Evolutionary conservation across 2,797 vertebrate genomes (phyloP).

Genomic region (Tangara arthus): DNA sequence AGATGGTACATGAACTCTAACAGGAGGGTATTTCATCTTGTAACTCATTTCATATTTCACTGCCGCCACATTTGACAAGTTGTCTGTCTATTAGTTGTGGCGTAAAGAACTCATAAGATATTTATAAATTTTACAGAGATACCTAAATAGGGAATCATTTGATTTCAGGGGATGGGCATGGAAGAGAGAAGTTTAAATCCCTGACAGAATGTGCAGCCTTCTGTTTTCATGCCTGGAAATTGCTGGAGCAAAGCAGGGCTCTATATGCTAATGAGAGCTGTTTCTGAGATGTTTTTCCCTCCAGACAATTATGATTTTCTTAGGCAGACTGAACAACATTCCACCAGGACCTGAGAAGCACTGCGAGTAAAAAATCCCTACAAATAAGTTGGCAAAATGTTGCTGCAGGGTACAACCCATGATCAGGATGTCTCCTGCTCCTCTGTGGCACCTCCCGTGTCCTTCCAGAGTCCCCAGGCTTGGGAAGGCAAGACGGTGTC

Average conservation of each 20-base stretch:
- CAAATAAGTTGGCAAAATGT: background rate
- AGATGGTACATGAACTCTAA: background rate
- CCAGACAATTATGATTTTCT: background rate
- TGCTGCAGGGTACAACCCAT: background rate
- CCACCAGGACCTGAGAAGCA: background rate
- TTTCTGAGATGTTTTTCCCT: background rate
- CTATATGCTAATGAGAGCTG: background rate
- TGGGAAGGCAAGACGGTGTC: background rate
- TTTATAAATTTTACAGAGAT: background rate
- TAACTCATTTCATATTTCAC: background rate
- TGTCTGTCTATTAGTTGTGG: background rate
- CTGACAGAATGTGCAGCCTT: background rate
- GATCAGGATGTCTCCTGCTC: background rate
- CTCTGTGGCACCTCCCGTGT: background rate
- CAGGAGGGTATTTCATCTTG: background rate
- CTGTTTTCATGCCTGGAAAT: background rate
- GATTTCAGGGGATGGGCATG: background rate
- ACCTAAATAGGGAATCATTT: background rate
- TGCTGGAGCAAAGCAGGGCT: background rate
- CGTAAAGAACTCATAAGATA: background rate
- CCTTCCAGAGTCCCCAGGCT: background rate
- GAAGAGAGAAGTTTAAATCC: constrained; percentile 6
- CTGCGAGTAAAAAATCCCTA: background rate
- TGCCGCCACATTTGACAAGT: background rate
- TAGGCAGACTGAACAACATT: background rate